Evolutionary conservation across 2,113 vertebrate genomes (phyloP).

Genomic region (Pelodiscus sinensis): DNA sequence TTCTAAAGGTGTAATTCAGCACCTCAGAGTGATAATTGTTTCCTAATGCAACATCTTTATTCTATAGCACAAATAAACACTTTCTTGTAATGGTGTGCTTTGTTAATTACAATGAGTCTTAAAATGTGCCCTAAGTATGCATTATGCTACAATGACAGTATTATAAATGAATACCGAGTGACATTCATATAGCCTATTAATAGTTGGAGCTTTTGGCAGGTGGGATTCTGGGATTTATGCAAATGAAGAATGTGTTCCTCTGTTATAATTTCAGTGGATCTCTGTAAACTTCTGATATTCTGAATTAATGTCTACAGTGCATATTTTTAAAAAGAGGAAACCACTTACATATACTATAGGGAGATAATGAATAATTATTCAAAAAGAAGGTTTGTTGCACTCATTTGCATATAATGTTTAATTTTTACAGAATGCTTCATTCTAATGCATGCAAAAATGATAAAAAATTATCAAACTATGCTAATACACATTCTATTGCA

Average conservation of each 20-base stretch:
- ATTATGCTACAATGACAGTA: conserved; percentile 71
- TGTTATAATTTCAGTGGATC: conserved; percentile 71
- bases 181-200: conserved; percentile 80
- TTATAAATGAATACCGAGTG: conserved; percentile 76
- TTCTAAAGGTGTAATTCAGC: conserved; percentile 53
- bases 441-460: conserved; percentile 78
- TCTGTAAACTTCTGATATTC: conserved; percentile 76
- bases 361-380: conserved; percentile 80
- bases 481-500: conserved; percentile 74
- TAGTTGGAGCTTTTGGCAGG: conserved; percentile 73
- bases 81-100: conserved; percentile 63
- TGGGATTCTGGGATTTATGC: conserved; percentile 79
- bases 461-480: conserved; percentile 78
- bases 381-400: conserved; percentile 70
- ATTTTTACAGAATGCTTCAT: conserved; percentile 79
- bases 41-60: conserved; percentile 58
- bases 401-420: conserved; percentile 82
- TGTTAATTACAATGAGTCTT: conserved; percentile 65
- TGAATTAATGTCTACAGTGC: conserved; percentile 76
- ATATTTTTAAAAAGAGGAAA: conserved; percentile 45
- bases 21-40: conserved; percentile 53
- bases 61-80: conserved; percentile 59
- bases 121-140: conserved; percentile 75
- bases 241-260: conserved; percentile 65
- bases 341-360: conserved; percentile 73